These are phyloP conservation scores for Glyptemys insculpta DNA, from an alignment of 2,797 vertebrate genomes.

Conservation along the genomic window DNA sequence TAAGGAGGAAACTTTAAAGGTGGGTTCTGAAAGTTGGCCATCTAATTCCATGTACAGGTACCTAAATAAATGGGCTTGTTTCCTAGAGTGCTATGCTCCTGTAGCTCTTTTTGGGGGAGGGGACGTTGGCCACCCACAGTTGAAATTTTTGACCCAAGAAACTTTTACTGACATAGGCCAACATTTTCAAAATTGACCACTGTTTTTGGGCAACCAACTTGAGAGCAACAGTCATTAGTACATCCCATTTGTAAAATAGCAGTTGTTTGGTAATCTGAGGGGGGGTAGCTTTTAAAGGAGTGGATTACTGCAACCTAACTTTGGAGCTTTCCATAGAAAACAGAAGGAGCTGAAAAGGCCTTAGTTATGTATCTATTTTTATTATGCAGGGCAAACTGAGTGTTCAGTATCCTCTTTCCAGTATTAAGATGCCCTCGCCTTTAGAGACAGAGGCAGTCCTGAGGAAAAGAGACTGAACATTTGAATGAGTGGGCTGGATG, in stretches of 20 bases:
- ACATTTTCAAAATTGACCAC: neutral
- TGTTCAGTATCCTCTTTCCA: neutral
- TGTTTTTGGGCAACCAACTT: fast-evolving
- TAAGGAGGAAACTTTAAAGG: neutral
- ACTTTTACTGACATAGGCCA: neutral
- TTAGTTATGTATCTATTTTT: neutral
- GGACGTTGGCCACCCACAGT: neutral
- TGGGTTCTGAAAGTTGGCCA: neutral
- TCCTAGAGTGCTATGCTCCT: neutral
- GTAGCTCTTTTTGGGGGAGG: neutral
- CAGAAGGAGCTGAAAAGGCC: neutral
- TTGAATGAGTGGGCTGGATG: neutral
- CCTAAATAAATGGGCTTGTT: neutral
- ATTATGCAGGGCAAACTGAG: neutral
- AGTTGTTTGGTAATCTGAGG: fast-evolving
- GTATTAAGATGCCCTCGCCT: neutral
- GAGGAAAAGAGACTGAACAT: neutral
- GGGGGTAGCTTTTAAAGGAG: neutral
- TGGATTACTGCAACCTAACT: neutral
- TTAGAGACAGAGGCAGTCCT: neutral
- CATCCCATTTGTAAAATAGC: neutral
- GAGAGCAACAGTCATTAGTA: neutral
- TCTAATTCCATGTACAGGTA: neutral
- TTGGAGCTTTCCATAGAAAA: neutral
- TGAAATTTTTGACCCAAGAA: neutral